Evolutionary conservation across 2,888 invertebrate species (phyloP).

Genomic region (Shargacucullia verbasci): DNA sequence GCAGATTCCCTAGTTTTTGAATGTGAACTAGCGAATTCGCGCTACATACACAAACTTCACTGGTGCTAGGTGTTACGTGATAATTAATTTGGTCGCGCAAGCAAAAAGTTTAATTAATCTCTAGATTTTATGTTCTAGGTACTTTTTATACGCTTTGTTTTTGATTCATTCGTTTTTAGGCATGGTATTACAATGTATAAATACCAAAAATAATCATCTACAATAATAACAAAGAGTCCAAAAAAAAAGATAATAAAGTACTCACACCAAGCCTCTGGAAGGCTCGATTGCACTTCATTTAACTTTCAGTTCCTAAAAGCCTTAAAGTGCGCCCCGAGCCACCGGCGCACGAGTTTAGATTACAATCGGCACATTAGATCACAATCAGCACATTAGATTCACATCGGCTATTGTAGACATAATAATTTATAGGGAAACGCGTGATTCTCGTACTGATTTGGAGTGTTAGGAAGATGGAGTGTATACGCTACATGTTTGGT

Average conservation of each 20-base stretch:
- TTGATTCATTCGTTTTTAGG: too few species aligned
- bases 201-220: background rate
- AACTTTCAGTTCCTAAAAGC: constrained; percentile 25
- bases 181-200: too few species aligned
- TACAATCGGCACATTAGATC: constrained; percentile 43
- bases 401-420: constrained; percentile 30
- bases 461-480: constrained; percentile 14
- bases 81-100: too few species aligned
- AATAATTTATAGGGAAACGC: constrained; percentile 32
- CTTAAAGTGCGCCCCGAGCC: constrained; percentile 30
- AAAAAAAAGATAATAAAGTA: too few species aligned
- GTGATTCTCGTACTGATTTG: constrained; percentile 28
- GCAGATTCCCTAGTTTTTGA: too few species aligned
- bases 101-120: too few species aligned
- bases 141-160: too few species aligned
- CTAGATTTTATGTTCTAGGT: too few species aligned
- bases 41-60: too few species aligned
- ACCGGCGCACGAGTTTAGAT: constrained; percentile 41
- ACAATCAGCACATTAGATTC: constrained; percentile 43
- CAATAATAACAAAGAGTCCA: constrained; percentile 20
- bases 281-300: constrained; percentile 20
- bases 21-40: too few species aligned
- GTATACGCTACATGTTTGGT: background rate
- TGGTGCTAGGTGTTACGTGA: too few species aligned
- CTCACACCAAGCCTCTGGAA: constrained; percentile 14